Evolutionary conservation across 2,113 vertebrate species (phyloP).

Genomic region (Equus przewalskii): DNA sequence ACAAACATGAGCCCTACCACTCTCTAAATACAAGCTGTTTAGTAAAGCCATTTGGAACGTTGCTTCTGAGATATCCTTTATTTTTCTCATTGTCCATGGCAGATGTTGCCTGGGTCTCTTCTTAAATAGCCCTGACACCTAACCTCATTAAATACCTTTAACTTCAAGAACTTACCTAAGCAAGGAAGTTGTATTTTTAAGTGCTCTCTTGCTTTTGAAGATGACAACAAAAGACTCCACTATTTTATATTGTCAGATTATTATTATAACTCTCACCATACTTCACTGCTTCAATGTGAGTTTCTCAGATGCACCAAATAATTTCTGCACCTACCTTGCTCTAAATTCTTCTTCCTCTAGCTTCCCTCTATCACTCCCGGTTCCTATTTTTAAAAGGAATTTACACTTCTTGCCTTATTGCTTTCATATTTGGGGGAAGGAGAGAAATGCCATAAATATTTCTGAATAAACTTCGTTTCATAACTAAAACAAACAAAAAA

Average conservation of each 20-base stretch:
- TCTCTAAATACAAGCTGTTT: background rate
- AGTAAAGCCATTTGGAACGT: background rate
- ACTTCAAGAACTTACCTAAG: constrained; percentile 9
- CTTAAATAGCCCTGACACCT: background rate
- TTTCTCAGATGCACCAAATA: background rate
- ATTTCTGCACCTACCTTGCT: background rate
- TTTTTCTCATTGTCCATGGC: background rate
- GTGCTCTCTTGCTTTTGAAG: background rate
- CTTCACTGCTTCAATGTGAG: background rate
- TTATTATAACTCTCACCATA: background rate
- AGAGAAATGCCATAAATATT: background rate
- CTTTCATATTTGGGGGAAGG: background rate
- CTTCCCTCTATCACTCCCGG: background rate
- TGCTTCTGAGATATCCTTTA: background rate
- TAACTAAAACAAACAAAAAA: background rate
- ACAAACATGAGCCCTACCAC: background rate
- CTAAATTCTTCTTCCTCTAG: background rate
- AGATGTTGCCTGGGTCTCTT: background rate
- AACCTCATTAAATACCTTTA: background rate
- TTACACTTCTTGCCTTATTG: background rate
- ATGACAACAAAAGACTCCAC: background rate
- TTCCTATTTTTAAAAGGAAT: background rate
- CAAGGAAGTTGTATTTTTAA: background rate
- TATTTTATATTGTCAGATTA: background rate
- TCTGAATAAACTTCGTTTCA: background rate